Evolutionary conservation across 2,797 vertebrate genomes (phyloP), one percentile per base, ranked within the genome.

Genomic region (Mormyrus hasselquistii): DNA sequence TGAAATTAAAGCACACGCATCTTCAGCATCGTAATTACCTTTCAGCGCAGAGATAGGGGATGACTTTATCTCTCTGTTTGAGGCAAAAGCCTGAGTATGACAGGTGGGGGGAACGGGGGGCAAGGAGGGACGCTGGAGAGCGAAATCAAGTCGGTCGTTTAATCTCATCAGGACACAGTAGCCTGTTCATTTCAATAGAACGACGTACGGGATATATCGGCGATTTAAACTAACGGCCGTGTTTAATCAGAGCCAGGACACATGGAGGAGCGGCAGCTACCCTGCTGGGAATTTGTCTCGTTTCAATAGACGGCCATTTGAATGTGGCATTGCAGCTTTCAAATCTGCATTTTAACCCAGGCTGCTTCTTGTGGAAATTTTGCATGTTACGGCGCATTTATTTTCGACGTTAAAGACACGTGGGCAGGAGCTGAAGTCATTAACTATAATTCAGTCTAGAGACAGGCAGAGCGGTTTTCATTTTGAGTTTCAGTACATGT

Each of bases 41-140:
- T 92, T 92, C 90, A 90, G 87, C 88, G 22, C 87, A 49, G 89
- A 91, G 88, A 92, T 93, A 90, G 92, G 92, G 91, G 88, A 93
- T 59, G 87, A 91, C 47, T 89, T 88, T 59, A 88, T 86, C 69
- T 88, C 90, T 69, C 22, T 82, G 88, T 91, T 92, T 88, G 69
- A 59, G 89, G 86, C 87, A 41, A 87, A 55, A 83, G 83, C 89
- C 89, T 65, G 76, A 88, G 69, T 89, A 88, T 89, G 49, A 90
- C 88, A 88, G 89, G 57, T 86, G 85, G 57, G 62, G 85, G 87
- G 85, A 89, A 9, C 38, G 87, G 86, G 65, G 22, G 59, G 79
- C 41, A 89, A 91, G 84, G 82, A 89, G 91, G 88, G 90, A 91
- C 90, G 83, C 89, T 57, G 91, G 73, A 90, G 91, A 89, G 91